Evolutionary conservation across 2,113 vertebrate species (phyloP), one percentile per base, ranked within the genome.

Genomic region (Zosterops borbonicus): DNA sequence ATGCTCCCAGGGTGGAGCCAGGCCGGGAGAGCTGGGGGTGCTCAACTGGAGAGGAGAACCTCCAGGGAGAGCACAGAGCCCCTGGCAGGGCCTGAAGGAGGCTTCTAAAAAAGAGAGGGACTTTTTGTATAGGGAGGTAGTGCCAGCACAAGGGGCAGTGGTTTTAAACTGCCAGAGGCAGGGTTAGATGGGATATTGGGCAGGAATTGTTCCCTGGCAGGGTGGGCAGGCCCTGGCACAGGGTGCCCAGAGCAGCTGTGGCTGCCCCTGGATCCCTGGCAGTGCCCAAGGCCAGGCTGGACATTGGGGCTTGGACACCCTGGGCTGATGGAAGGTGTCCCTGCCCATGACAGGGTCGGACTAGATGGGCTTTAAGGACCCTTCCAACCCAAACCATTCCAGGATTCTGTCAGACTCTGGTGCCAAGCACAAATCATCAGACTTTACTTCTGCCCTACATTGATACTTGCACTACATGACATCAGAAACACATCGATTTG

Each of bases 121-220:
- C 18, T 20, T 31, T 42, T 42, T 44, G 35, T 42, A 31, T 1
- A 1, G 31, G 42, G 35, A 64, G 16, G 16, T 3, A 55, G 41
- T 29, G 20, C 53, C 50, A 64, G 27, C 27, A 28, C 27, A 52
- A 8, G 15, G 28, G 6, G 3, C 13, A 59, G 9, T 29, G 52
- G 28, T 3, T 74, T 58, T 2, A 3, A 10, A 14, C 33, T 59
- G 27, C 33, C 77, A 52, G 44, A 37, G 52, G 37, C 19, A 50
- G 60, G 33, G 8, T 1, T 46, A 6, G 37, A 12, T 44, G 18
- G 19, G 19, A 46, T 16, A 14, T 1, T 4, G 2, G 52, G 28
- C 5, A 59, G 1, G 2, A 25, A 46, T 28, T 9, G 0, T 10
- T 52, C 12, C 12, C 39, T 62, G 23, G 0, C 39, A 70, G 12